phyloP scores from a whole-genome alignment of 2,113 vertebrate genomes.

The Gnathonemus echidnorhynchus region DNA sequence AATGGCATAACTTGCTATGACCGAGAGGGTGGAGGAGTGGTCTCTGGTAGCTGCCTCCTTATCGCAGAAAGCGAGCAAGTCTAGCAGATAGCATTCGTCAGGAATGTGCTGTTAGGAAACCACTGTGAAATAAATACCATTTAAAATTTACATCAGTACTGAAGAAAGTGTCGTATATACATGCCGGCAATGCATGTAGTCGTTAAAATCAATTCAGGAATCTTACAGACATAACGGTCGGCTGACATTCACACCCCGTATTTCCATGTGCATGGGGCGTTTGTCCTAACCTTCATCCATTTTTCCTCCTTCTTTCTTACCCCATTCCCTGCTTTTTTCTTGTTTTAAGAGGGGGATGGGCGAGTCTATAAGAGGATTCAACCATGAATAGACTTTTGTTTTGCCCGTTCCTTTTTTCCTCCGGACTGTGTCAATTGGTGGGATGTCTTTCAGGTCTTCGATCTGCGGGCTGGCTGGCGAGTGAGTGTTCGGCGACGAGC shows the following conservation, averaged over 20 bases:
- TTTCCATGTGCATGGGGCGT: constrained; percentile 65
- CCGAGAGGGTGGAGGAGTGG: background rate
- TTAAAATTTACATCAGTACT: background rate
- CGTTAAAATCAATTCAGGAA: background rate
- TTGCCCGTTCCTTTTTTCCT: constrained; percentile 79
- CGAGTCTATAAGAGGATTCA: constrained; percentile 69
- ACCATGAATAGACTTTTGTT: constrained; percentile 93
- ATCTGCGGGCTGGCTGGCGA: constrained; percentile 66
- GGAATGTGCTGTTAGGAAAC: background rate
- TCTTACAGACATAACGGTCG: constrained; percentile 50
- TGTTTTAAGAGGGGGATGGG: constrained; percentile 65
- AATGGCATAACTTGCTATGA: background rate
- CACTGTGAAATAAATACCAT: background rate
- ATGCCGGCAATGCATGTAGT: background rate
- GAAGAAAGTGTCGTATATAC: background rate
- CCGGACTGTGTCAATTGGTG: constrained; percentile 84
- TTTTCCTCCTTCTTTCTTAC: constrained; percentile 51
- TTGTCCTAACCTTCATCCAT: constrained; percentile 62
- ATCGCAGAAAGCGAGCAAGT: background rate
- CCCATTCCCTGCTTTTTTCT: constrained; percentile 46
- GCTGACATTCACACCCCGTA: constrained; percentile 73
- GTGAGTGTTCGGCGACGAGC: constrained; percentile 81
- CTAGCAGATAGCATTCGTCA: background rate
- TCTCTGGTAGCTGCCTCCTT: background rate
- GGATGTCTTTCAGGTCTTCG: constrained; percentile 72